A percentile compares a stretch with the other conserved stretches of the same genome.
Conservation (phyloP, 2,113 vertebrate genomes). For the Scomber japonicus region DNA sequence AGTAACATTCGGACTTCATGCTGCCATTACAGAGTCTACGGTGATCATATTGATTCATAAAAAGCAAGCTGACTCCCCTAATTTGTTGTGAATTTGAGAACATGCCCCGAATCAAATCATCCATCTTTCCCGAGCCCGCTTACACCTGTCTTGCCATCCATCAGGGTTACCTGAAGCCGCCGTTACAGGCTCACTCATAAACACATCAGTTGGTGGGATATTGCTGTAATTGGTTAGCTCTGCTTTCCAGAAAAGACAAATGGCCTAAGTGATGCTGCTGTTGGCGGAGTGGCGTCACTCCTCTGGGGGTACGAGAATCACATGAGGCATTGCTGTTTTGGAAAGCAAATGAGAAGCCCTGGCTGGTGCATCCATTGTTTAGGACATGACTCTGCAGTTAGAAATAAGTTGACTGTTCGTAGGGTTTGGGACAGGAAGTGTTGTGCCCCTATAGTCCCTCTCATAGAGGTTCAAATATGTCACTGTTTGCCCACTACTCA, state of each 20-base stretch:
- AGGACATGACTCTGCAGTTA: background rate
- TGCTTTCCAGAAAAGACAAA: conserved; percentile 41
- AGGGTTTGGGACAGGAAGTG: conserved; percentile 1
- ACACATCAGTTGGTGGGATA: conserved; percentile 37
- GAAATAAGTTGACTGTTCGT: background rate
- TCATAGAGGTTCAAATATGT: conserved; percentile 22
- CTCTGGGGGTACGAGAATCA: conserved; percentile 5
- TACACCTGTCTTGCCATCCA: conserved; percentile 13
- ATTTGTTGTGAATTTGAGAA: conserved; percentile 15
- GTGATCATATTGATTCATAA: background rate
- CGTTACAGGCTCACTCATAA: conserved; percentile 28
- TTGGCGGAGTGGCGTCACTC: background rate
- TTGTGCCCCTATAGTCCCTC: too few relatives aligned
- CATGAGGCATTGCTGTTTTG: background rate
- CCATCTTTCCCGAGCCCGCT: background rate
- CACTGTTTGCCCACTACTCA: conserved; percentile 31
- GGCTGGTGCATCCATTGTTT: background rate
- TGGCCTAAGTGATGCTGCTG: conserved; percentile 20
- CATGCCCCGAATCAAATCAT: conserved; percentile 26
- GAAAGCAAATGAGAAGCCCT: conserved; percentile 21
- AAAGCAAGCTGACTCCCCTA: background rate
- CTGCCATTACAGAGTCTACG: background rate
- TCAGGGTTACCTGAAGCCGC: conserved; percentile 35
- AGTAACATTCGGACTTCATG: conserved; percentile 1
- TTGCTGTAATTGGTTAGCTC: conserved; percentile 56